Base-by-base conservation (phyloP, 2,888 invertebrate species). In the Dorcus hopei region DNA sequence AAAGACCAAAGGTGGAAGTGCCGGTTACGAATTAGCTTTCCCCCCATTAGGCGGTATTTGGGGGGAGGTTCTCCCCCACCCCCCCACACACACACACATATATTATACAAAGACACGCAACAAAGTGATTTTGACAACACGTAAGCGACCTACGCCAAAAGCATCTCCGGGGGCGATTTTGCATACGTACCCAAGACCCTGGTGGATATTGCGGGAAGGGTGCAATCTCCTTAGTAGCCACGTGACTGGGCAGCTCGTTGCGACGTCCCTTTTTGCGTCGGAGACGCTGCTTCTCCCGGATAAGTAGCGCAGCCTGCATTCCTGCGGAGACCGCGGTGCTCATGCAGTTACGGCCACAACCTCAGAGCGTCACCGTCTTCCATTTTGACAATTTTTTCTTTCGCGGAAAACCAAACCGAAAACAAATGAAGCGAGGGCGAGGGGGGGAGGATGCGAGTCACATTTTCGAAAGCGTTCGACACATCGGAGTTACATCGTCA, bases 271-370 rank as follows among this genome's bases (percentile, higher is more conserved):
- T 88, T 86, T 90, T 90, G 83, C 87, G 87, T 76, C 87, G 83
- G 82, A 91, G 89, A 83, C 91, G 88, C 85, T 91, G 91, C 85
- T 92, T 91, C 82, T 90, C 87, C 85, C 92, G 88, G 83, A 93
- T 87, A 86, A 92, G 90, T 84, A 93, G 87, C 84, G 93, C 93
- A 85, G 93, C 93, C 87, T 93, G 93, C 92, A 93, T 93, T 79
- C 88, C 87, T 84, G 86, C 87, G 81, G 77, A 74, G 58, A 74
- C 79, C 65, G 79, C 79, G 72, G 78, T 79, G 76, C 79, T 79
- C 79, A 79, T 79, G 68, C 76, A 76, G 73, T 63, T 66, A 59
- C 70, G 67, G 65, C 66, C 52, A 59, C 63, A 58, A 55, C 52
- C 42, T 57, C 47, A 14, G 1, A 14, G 23, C n/a, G 33, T 19